Base-by-base conservation (phyloP, 2,797 vertebrate species). In the Liasis olivaceus region DNA sequence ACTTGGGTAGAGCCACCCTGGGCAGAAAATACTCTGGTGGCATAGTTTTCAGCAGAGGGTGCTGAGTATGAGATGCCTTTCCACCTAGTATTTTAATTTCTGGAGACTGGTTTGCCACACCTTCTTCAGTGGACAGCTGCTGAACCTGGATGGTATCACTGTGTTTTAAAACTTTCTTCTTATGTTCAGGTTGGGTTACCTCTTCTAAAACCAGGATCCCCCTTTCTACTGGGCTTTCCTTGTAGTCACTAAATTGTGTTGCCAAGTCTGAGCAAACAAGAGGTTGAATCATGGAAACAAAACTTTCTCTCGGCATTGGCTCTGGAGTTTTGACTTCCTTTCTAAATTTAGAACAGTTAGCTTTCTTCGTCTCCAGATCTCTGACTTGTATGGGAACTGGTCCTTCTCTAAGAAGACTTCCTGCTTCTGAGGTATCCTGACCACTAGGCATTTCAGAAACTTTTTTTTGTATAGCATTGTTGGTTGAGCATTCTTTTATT, bases 161-260 rank as follows among this genome's bases (percentile, higher is more conserved):
- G 93, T 88, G 89, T 26, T 94, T 93, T 17, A 90, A 93, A 89
- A 89, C 85, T 93, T 95, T 92, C 63, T 94, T 88, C 91, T 89
- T 94, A 1, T 88, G 77, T 91, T 96, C 13, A 0, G 93, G 72
- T 91, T 69, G 95, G 81, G 85, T 93, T 90, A 87, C 91, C 93
- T 95, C 95, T 86, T 93, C 93, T 0, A 66, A 81, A 92, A 0
- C 86, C 64, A 12, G 93, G 84, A 94, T 92, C 89, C 87, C 93
- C 93, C 92, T 93, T 92, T 96, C 95, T 90, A 94, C 0, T 0
- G 0, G 85, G n/a, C 31, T 90, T 91, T 94, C 87, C 36, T 88
- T 64, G 81, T 2, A 15, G 0, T 1, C 14, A 31, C 47, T 63
- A 47, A 0, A n/a, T 22, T 87, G 60, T 2, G 72, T 7, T 0